phyloP scores from a whole-genome alignment of 2,113 vertebrate species.

The Chaetops frenatus region DNA sequence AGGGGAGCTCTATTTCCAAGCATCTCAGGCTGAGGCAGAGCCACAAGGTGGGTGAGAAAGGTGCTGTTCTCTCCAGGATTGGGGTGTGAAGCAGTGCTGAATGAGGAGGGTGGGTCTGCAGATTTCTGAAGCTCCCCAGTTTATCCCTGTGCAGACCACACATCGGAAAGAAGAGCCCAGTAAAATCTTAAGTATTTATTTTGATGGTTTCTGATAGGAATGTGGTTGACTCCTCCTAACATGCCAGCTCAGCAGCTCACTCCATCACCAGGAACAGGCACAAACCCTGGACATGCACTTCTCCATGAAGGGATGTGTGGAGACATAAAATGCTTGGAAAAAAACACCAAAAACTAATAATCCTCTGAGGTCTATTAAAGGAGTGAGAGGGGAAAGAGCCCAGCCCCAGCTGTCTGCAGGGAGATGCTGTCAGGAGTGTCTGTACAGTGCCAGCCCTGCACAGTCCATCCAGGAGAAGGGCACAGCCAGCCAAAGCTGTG shows the following conservation, averaged over 20 bases:
- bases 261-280: not conserved
- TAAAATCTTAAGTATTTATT: not conserved
- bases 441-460: not conserved
- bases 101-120: not conserved
- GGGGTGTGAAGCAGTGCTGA: not conserved
- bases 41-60: not conserved
- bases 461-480: not conserved
- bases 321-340: not conserved
- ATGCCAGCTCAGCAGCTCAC: not conserved
- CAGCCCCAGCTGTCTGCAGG: not conserved
- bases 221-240: not conserved
- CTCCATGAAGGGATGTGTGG: rapidly evolving
- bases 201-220: not conserved
- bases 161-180: not conserved
- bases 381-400: not conserved
- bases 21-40: not conserved
- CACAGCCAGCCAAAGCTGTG: not conserved
- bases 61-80: rapidly evolving
- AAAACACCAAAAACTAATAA: not conserved
- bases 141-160: not conserved
- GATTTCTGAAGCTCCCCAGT: not conserved
- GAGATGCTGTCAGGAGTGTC: not conserved
- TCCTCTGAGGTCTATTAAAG: not conserved
- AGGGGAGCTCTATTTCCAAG: not conserved
- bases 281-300: rapidly evolving